These are phyloP conservation scores for Molanna angustata DNA, from an alignment of 2,888 invertebrate genomes.

Conservation along the genomic window DNA sequence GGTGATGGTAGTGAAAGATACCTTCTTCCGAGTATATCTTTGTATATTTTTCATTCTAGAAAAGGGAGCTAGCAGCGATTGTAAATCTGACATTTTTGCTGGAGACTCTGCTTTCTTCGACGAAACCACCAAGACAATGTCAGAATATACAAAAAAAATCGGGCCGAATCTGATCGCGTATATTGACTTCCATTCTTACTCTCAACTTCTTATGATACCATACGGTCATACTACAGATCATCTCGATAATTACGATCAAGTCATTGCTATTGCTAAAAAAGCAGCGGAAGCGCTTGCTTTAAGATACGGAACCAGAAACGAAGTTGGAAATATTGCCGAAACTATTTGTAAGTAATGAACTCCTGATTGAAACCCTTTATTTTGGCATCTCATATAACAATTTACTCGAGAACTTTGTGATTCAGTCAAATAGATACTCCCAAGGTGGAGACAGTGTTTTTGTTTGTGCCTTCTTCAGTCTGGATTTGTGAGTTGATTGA, in stretches of 20 bases:
- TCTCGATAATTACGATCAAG: constrained; percentile 47
- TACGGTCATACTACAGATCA: constrained; percentile 51
- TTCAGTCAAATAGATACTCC: too few relatives aligned
- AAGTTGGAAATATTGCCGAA: constrained; percentile 59
- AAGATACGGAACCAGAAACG: constrained; percentile 58
- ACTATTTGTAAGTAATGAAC: constrained; percentile 50
- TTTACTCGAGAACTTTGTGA: too few relatives aligned
- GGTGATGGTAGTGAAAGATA: too few relatives aligned
- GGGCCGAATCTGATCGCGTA: constrained; percentile 49
- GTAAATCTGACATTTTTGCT: constrained; percentile 46
- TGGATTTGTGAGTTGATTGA: too few relatives aligned
- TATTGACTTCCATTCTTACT: constrained; percentile 63
- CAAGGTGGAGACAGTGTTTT: too few relatives aligned
- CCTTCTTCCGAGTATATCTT: too few relatives aligned
- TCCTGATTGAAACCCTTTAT: too few relatives aligned
- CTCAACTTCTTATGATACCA: constrained; percentile 59
- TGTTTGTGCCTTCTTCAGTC: too few relatives aligned
- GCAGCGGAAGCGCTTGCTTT: constrained; percentile 52
- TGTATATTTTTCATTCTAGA: too few relatives aligned
- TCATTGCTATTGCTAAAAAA: constrained; percentile 44
- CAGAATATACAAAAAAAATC: constrained; percentile 48
- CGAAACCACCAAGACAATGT: constrained; percentile 49
- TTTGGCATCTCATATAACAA: too few relatives aligned
- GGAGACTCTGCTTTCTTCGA: constrained; percentile 59
- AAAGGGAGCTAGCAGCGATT: constrained; percentile 44